Conservation (phyloP, 2,797 vertebrate genomes). For the Ispidina lecontei region DNA sequence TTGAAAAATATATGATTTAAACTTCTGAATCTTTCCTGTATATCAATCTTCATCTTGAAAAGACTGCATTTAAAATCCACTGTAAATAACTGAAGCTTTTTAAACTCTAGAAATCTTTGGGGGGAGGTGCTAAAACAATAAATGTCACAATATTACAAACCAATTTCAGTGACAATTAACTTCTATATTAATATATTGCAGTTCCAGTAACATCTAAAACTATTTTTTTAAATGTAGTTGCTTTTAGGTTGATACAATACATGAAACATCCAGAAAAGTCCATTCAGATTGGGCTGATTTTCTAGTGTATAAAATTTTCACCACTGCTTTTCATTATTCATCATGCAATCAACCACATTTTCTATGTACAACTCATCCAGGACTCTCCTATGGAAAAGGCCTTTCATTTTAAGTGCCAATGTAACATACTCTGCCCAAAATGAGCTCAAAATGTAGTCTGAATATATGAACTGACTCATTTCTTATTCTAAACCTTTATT, state of each 20-base stretch:
- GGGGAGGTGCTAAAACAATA: neutral
- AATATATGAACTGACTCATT: neutral
- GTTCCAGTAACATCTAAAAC: neutral
- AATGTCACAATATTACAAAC: neutral
- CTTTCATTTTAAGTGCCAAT: neutral
- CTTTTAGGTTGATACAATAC: neutral
- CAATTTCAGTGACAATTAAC: neutral
- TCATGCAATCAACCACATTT: neutral
- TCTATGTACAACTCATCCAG: neutral
- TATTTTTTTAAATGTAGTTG: neutral
- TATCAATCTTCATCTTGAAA: neutral
- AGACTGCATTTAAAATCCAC: neutral
- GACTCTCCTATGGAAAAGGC: neutral
- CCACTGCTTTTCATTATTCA: neutral
- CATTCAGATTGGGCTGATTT: neutral
- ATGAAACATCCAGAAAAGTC: neutral
- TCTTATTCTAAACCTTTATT: constrained; percentile 1
- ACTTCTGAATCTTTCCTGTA: neutral
- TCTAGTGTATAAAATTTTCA: neutral
- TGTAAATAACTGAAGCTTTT: neutral
- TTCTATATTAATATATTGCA: neutral
- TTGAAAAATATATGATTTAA: accelerated
- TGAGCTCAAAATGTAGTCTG: constrained; percentile 9
- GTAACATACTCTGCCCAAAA: neutral
- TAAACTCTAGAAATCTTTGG: neutral